Base-by-base conservation (phyloP, 2,888 invertebrate species). In the Ptycholaimellus sp. region DNA sequence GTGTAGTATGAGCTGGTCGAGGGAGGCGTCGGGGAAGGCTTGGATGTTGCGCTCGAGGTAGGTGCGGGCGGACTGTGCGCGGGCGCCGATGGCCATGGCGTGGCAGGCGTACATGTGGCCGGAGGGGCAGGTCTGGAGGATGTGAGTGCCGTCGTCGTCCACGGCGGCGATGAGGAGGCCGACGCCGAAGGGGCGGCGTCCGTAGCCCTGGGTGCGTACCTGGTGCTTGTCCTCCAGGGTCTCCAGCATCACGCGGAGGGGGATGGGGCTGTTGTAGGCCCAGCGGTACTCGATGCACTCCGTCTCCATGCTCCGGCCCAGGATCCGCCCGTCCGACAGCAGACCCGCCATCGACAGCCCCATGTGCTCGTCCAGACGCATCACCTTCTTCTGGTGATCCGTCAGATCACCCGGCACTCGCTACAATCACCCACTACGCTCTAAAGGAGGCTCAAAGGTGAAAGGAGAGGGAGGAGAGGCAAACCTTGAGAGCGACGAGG, bases 91-190 rank as follows among this genome's bases (percentile, higher is more conserved):
- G 0, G 96, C 85, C 83, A 96, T 93, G 1, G 90, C 87, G 52
- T 83, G 79, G 64, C 93, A 93, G 60, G 90, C 83, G 52, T 81
- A 87, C 60, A 72, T 90, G 64, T 90, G 96, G 1, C 93, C 90
- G 0, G 93, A 93, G 0, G 96, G 96, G 48, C 83, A 83, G 0
- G 87, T 85, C 64, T 93, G 87, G 61, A 80, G 90, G 47, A 99
- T 79, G 56, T 96, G 93, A 0, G 90, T 77, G 0, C 93, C 96
- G 64, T 75, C 72, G 51, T 77, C 76, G 74, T 75, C 53, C 9
- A 53, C 41, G 25, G 93, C 96, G 51, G 81, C 83, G 4, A 96
- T 78, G 18, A 99, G 65, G n/a, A 99, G 66, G 2, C 96, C 96
- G 16, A 99, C 93, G 29, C 96, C 96, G 51, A 83, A 83, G 0